Evolutionary conservation across 2,797 vertebrate genomes (phyloP).

Genomic region (Sternarchorhynchus goeldii): DNA sequence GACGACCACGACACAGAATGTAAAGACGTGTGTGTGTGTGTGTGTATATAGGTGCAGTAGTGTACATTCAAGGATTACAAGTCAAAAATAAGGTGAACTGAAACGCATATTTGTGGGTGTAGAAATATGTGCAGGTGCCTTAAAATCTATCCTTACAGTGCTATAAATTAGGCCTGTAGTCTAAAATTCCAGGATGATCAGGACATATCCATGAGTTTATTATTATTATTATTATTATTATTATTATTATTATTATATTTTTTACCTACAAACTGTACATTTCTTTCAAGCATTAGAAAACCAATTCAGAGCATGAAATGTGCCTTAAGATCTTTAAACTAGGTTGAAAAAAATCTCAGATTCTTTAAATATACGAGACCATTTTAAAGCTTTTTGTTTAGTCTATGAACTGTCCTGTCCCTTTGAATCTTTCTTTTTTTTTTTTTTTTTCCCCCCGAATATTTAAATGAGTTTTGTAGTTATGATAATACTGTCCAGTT

Average conservation of each 20-base stretch:
- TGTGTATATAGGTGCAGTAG: constrained; percentile 51
- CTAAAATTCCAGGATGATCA: constrained; percentile 53
- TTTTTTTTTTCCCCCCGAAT: too few relatives aligned
- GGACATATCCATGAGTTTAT: constrained; percentile 55
- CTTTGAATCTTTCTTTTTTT: not conserved
- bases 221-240: constrained; percentile 35
- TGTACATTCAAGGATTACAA: constrained; percentile 25
- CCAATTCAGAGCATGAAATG: too few relatives aligned
- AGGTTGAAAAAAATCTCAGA: not conserved
- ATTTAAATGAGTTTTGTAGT: constrained; percentile 19
- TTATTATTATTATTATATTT: constrained; percentile 28
- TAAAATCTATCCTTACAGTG: not conserved
- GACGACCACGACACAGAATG: not conserved
- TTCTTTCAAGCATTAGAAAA: not conserved
- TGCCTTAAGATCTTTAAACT: not conserved
- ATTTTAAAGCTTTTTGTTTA: too few relatives aligned
- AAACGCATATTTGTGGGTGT: not conserved
- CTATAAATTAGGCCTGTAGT: constrained; percentile 14
- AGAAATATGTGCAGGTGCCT: not conserved
- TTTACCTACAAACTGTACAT: constrained; percentile 34
- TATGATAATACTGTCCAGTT: constrained; percentile 2
- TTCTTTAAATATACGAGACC: not conserved
- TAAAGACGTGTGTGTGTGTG: constrained; percentile 50
- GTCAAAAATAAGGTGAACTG: not conserved
- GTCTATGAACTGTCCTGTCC: not conserved